Percentiles rank a stretch among this genome's conserved stretches.
These are phyloP conservation scores for Agriopis marginaria DNA, from an alignment of 2,888 invertebrate genomes.

Conservation along the genomic window DNA sequence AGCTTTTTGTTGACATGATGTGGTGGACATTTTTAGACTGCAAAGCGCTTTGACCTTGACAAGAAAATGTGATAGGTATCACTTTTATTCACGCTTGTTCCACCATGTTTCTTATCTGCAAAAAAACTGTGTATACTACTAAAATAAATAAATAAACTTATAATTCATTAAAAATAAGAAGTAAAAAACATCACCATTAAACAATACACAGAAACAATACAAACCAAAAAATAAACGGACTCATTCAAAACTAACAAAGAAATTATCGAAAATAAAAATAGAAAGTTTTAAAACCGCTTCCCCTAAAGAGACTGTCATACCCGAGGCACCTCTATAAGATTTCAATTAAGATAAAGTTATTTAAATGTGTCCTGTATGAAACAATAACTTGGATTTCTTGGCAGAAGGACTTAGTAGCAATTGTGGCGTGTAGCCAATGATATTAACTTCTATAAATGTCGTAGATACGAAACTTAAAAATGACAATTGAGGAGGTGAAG, in stretches of 20 bases:
- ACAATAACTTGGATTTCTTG: conserved; percentile 72
- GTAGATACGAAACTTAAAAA: not conserved
- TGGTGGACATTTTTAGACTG: conserved; percentile 25
- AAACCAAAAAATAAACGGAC: not conserved
- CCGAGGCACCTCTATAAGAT: conserved; percentile 55
- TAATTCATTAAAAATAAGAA: too few species aligned
- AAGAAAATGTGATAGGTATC: conserved; percentile 1
- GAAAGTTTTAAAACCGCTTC: conserved; percentile 23
- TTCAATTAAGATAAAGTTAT: conserved; percentile 72
- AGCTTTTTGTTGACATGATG: conserved; percentile 26
- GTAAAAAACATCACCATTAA: not conserved
- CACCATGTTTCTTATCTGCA: not conserved
- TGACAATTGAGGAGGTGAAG: too few species aligned
- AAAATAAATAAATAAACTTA: not conserved
- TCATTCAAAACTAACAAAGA: not conserved
- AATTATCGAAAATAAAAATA: not conserved
- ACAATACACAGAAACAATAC: not conserved
- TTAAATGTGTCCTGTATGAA: conserved; percentile 68
- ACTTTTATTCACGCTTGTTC: conserved; percentile 1
- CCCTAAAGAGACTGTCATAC: conserved; percentile 45
- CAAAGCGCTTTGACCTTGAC: conserved; percentile 26
- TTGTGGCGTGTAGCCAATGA: conserved; percentile 36
- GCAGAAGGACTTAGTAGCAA: conserved; percentile 52
- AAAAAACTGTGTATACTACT: not conserved
- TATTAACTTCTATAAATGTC: not conserved